Conservation (phyloP, 2,888 invertebrate genomes). For the Polymixis lichenea region DNA sequence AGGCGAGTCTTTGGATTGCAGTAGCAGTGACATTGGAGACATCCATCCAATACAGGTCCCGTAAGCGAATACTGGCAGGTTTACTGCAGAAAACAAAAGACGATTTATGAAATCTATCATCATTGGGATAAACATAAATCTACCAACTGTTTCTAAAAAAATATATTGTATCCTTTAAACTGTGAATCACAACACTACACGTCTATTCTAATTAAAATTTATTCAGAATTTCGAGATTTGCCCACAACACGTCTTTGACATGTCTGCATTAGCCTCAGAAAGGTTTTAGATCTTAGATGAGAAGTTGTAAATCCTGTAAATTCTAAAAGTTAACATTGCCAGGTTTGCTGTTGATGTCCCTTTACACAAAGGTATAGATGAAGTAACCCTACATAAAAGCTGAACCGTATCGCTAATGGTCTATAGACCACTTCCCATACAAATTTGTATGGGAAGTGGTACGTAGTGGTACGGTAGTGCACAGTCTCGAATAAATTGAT, state of each 20-base stretch:
- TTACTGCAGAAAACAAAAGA: constrained; percentile 76
- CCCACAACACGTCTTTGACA: not conserved
- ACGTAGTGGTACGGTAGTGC: no score
- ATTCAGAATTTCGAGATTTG: not conserved
- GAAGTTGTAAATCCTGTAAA: not conserved
- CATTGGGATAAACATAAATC: not conserved
- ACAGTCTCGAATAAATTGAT: no score
- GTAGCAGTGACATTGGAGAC: constrained; percentile 87
- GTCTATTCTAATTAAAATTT: not conserved
- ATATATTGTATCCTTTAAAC: not conserved
- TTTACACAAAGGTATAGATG: not conserved
- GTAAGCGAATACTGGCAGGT: constrained; percentile 86
- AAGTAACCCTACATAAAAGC: not conserved
- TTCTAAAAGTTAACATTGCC: not conserved
- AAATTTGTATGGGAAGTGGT: no score
- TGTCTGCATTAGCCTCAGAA: not conserved
- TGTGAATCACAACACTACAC: no score
- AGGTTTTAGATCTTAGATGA: not conserved
- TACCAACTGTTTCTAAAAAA: not conserved
- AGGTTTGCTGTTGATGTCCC: not conserved
- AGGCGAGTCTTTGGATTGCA: constrained; percentile 84
- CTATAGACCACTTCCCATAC: not conserved
- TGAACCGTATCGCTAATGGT: not conserved
- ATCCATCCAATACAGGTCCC: constrained; percentile 89
- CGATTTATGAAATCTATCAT: not conserved